Base-by-base conservation (phyloP, 1,140 invertebrate species). In the Venustaconcha ellipsiformis region DNA sequence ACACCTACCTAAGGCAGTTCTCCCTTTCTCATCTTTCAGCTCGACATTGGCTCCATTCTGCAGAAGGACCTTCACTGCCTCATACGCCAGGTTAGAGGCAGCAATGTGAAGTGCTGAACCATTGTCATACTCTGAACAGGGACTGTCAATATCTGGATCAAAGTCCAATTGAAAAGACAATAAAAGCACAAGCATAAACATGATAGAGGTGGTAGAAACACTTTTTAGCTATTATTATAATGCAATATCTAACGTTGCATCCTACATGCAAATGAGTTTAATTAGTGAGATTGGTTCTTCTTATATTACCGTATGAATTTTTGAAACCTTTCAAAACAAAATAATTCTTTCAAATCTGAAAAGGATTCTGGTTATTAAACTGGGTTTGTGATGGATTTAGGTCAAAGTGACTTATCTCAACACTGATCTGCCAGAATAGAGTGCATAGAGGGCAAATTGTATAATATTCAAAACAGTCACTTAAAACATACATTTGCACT, bases 91-190 rank as follows among this genome's bases (percentile, higher is more conserved):
- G 78, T 92, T 92, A 58, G 88, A 87, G 8, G 91, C 91, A 18
- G 92, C 91, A 70, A 92, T 92, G 79, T 92, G 92, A 55, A 92
- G 82, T 3, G 92, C 88, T 59, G 91, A 89, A 11, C 91, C 91
- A 72, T 91, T 89, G 64, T 92, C 91, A 89, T 92, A 92, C 76
- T 92, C 91, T 67, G 87, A 83, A 84, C 91, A 92, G 17, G 86
- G 83, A 78, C 86, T 89, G 83, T 92, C 90, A 67, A 88, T 84
- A 71, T 87, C 86, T 87, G 80, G 37, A 82, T 70, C 74, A 67
- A 67, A 59, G 72, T 26, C 65, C 23, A n/a, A 20, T 37, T 67
- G n/a, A 37, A 23, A 30, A 48, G 6, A 67, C 66, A 67, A 5
- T 37, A 55, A 20, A 20, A 58, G 18, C 23, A 14, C 18, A 70